phyloP scores from a whole-genome alignment of 92 coral and sea anemone species.

The Desmophyllum pertusum region DNA sequence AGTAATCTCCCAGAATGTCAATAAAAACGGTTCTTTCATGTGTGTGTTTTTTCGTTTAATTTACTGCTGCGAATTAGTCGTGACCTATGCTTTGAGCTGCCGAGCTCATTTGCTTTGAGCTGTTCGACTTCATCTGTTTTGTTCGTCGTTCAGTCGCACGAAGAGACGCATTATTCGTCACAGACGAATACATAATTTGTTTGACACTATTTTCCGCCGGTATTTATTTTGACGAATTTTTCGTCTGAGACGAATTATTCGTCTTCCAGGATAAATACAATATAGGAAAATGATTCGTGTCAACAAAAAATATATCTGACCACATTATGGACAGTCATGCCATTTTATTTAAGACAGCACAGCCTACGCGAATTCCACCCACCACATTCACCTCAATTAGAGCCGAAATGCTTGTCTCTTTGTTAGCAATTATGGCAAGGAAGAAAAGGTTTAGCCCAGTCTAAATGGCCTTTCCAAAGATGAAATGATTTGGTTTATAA shows the following conservation, averaged over 20 bases:
- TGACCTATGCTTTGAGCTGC: no score
- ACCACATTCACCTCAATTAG: not conserved
- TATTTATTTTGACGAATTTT: no score
- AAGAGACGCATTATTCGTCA: no score
- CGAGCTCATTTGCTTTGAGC: no score
- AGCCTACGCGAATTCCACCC: not conserved
- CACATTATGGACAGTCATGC: no score
- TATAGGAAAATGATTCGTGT: not conserved
- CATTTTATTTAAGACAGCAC: no score
- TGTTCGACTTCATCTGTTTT: no score
- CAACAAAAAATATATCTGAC: no score
- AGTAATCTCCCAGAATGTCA: no score
- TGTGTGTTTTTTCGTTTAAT: no score
- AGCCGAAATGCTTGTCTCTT: not conserved
- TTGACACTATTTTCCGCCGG: not conserved
- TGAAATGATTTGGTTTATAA: not conserved
- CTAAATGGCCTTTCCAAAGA: not conserved
- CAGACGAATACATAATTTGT: not conserved
- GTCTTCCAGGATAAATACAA: not conserved
- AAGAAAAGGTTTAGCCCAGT: not conserved
- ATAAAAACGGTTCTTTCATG: no score
- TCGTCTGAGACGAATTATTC: not conserved
- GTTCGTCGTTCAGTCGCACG: not conserved
- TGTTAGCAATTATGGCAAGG: not conserved
- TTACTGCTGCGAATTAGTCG: no score